These are phyloP conservation scores for Philaethria dido DNA, from an alignment of 2,888 invertebrate species.

Conservation along the genomic window DNA sequence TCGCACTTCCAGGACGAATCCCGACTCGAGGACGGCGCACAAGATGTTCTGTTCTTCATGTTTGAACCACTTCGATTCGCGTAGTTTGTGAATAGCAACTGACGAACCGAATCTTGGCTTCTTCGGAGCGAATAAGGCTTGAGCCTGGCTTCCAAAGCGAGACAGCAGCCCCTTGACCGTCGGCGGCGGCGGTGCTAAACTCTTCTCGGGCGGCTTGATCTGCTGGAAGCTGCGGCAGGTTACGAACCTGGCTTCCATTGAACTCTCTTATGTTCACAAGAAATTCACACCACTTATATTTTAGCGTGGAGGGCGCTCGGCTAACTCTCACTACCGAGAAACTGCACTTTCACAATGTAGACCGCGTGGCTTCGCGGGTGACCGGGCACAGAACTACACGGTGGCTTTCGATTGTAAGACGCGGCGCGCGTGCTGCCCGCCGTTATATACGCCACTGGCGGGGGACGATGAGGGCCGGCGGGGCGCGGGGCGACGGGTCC, in stretches of 20 bases:
- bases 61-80: constrained; percentile 90
- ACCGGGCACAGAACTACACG: constrained; percentile 63
- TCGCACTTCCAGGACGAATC: constrained; percentile 87
- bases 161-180: constrained; percentile 81
- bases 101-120: constrained; percentile 85
- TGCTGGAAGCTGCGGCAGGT: constrained; percentile 82
- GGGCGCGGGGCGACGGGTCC: constrained; percentile 47
- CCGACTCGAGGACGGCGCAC: constrained; percentile 88
- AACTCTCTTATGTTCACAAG: constrained; percentile 71
- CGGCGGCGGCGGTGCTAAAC: constrained; percentile 77
- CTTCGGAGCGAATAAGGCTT: constrained; percentile 80
- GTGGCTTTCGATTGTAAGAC: constrained; percentile 70
- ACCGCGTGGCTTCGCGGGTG: constrained; percentile 68
- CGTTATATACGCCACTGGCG: constrained; percentile 63
- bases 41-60: constrained; percentile 88
- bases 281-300: constrained; percentile 65
- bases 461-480: constrained; percentile 41
- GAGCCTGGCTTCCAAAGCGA: constrained; percentile 82
- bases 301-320: constrained; percentile 55
- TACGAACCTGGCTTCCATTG: constrained; percentile 85
- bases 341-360: constrained; percentile 81
- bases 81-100: constrained; percentile 87
- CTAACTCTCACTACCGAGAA: constrained; percentile 75
- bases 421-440: constrained; percentile 75
- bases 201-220: constrained; percentile 83